A percentile compares a stretch with the other conserved stretches of the same genome.
These are phyloP conservation scores for Diogma glabrata DNA, from an alignment of 2,888 invertebrate genomes.

Conservation along the genomic window DNA sequence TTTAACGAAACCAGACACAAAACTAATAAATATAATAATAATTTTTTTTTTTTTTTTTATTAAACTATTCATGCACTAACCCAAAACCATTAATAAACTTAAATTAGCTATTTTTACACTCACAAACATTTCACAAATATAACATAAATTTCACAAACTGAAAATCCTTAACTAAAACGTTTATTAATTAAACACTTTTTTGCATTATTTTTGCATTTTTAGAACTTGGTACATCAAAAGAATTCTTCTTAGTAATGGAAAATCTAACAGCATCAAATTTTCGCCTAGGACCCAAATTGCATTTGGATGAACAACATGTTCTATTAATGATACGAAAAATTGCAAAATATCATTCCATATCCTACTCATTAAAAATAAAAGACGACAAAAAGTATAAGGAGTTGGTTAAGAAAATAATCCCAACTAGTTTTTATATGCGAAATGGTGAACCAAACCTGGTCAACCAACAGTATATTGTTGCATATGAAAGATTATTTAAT, in stretches of 20 bases:
- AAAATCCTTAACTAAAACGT: too few relatives aligned
- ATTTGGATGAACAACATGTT: constrained; percentile 27
- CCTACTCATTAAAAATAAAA: constrained; percentile 26
- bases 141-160: too few relatives aligned
- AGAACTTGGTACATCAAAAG: constrained; percentile 17
- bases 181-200: too few relatives aligned
- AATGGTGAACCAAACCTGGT: constrained; percentile 17
- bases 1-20: too few relatives aligned
- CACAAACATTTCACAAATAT: too few relatives aligned
- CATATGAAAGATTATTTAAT: constrained; percentile 31
- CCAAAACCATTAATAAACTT: too few relatives aligned
- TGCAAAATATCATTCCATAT: constrained; percentile 30
- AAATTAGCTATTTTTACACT: too few relatives aligned
- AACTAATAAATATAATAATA: too few relatives aligned
- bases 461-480: constrained; percentile 25
- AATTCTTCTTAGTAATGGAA: constrained; percentile 29
- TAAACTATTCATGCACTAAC: too few relatives aligned
- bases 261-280: constrained; percentile 28
- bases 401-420: constrained; percentile 23
- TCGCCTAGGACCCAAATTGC: constrained; percentile 27
- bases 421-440: constrained; percentile 24
- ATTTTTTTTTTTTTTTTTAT: too few relatives aligned
- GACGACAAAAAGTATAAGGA: constrained; percentile 24
- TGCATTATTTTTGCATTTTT: too few relatives aligned
- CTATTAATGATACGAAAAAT: constrained; percentile 26